These are phyloP conservation scores for Drosophila arawakana DNA, from an alignment of 1,140 invertebrate species.

Conservation along the genomic window DNA sequence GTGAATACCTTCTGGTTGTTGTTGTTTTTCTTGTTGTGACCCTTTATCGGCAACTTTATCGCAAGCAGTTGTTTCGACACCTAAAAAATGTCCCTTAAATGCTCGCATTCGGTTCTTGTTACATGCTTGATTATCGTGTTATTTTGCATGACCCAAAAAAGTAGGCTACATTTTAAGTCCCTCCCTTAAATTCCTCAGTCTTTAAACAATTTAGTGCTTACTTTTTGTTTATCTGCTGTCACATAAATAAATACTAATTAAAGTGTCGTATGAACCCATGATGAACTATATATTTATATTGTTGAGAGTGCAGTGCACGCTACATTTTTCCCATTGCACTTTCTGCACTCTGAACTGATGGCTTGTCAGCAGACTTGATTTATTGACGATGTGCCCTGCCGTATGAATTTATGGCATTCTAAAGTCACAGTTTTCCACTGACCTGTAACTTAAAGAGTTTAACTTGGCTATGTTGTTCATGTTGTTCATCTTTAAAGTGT, in stretches of 20 bases:
- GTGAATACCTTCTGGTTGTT: constrained; percentile 16
- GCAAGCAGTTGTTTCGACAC: constrained; percentile 49
- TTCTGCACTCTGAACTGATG: constrained; percentile 39
- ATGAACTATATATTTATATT: constrained; percentile 8
- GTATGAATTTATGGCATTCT: constrained; percentile 59
- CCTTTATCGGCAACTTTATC: constrained; percentile 47
- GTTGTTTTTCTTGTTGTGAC: constrained; percentile 22
- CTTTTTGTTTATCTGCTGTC: constrained; percentile 12
- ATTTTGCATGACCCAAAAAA: neutral
- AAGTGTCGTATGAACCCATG: constrained; percentile 52
- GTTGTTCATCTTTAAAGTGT: no score
- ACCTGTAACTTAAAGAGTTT: no score
- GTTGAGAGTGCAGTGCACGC: neutral
- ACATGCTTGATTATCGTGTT: constrained; percentile 23
- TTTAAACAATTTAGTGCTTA: neutral
- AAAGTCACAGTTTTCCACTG: neutral
- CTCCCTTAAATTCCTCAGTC: neutral
- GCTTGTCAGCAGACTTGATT: constrained; percentile 63
- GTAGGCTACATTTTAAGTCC: neutral
- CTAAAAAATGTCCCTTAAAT: constrained; percentile 37
- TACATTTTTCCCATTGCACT: neutral
- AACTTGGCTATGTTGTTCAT: no score
- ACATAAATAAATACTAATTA: constrained; percentile 51
- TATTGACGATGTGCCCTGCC: constrained; percentile 50
- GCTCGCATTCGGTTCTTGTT: constrained; percentile 13